phyloP scores from a whole-genome alignment of 1,140 invertebrate genomes.

The Caenorhabditis brenneri region DNA sequence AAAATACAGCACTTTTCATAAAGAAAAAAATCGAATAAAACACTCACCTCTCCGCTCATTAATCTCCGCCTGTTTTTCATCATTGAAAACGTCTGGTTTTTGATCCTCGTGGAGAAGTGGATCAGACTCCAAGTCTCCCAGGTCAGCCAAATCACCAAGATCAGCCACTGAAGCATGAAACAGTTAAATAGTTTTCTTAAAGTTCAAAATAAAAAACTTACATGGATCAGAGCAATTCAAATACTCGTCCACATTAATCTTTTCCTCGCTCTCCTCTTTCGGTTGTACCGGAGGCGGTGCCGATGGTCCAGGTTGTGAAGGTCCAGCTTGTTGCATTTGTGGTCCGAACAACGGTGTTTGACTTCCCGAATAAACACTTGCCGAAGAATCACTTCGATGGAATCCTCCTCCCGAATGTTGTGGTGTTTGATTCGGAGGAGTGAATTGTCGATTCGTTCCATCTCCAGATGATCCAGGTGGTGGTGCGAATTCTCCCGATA shows the following conservation, averaged over 20 bases:
- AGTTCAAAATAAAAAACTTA: background rate
- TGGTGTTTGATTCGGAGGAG: conserved; percentile 10
- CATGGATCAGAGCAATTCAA: background rate
- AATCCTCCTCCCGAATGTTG: background rate
- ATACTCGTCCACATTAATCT: background rate
- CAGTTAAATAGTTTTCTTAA: background rate
- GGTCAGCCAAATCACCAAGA: conserved; percentile 14
- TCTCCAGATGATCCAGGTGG: background rate
- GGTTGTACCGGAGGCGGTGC: background rate
- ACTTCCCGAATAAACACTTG: conserved; percentile 12
- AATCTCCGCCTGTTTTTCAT: background rate
- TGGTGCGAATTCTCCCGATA: conserved; percentile 39
- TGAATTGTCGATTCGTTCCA: background rate
- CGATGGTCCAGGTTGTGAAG: background rate
- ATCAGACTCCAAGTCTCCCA: conserved; percentile 34
- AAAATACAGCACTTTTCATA: no score
- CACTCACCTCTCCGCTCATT: background rate
- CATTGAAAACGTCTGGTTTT: background rate
- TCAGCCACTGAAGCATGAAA: conserved; percentile 11
- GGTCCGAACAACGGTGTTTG: background rate
- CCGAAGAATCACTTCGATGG: background rate
- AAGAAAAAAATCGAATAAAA: no score
- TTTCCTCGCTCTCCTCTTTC: background rate
- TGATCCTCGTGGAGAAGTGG: background rate
- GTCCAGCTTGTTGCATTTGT: background rate